Percentiles rank a stretch among this genome's conserved stretches.
These are phyloP conservation scores for Daktulosphaira vitifoliae DNA, from an alignment of 1,140 invertebrate genomes.

Conservation along the genomic window DNA sequence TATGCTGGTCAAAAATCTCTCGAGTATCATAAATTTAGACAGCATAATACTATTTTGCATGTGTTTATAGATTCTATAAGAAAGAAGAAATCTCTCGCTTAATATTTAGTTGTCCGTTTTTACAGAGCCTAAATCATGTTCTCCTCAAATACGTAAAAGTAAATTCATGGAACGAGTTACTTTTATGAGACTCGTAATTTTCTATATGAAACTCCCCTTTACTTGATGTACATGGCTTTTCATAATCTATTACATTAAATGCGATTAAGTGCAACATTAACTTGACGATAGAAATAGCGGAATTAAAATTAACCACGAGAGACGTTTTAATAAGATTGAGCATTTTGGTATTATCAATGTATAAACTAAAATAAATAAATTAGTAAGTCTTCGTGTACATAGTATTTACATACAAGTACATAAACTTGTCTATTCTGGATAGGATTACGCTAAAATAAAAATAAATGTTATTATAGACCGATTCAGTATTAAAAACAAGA, in stretches of 20 bases:
- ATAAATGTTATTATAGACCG: too few relatives aligned
- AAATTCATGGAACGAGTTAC: not conserved
- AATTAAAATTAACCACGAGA: constrained; percentile 1
- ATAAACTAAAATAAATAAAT: too few relatives aligned
- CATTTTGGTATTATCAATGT: constrained; percentile 10
- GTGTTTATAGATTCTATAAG: constrained; percentile 15
- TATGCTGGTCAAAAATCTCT: constrained; percentile 26
- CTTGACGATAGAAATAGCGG: not conserved
- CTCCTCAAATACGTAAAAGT: too few relatives aligned
- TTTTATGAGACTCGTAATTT: not conserved
- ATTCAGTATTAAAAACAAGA: too few relatives aligned
- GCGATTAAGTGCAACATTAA: not conserved
- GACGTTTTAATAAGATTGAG: constrained; percentile 13
- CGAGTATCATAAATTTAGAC: constrained; percentile 13
- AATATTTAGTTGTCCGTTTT: not conserved
- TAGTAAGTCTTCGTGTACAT: too few relatives aligned
- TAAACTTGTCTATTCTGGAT: too few relatives aligned
- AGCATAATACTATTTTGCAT: constrained; percentile 9
- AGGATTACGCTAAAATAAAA: too few relatives aligned
- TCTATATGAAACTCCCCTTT: not conserved
- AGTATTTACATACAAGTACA: too few relatives aligned
- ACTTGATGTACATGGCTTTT: not conserved
- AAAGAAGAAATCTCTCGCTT: not conserved
- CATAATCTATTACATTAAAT: too few relatives aligned
- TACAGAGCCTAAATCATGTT: too few relatives aligned